Percentiles rank a stretch among this genome's conserved stretches.
Conservation (phyloP, 2,113 vertebrate genomes). For the Artemisiospiza belli region DNA sequence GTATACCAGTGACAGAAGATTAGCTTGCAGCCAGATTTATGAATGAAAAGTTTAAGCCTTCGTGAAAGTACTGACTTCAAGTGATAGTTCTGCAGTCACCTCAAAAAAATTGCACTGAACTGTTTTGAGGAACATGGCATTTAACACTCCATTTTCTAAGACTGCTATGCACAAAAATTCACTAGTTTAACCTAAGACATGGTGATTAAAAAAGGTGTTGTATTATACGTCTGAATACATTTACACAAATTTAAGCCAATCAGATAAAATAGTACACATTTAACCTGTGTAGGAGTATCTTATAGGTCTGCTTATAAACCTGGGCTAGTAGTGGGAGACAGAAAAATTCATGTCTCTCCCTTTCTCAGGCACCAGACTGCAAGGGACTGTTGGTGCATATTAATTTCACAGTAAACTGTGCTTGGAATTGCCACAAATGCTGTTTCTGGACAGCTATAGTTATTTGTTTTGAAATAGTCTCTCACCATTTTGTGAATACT, state of each 20-base stretch:
- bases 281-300: not conserved
- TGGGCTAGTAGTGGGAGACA: not conserved
- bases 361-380: slow-evolving; percentile 32
- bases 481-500: slow-evolving; percentile 23
- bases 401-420: slow-evolving; percentile 38
- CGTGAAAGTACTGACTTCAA: not conserved
- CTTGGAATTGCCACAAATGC: slow-evolving; percentile 50
- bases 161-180: not conserved
- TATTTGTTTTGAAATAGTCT: slow-evolving; percentile 33
- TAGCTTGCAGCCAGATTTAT: slow-evolving; percentile 47
- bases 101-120: not conserved
- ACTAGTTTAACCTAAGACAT: not conserved
- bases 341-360: not conserved
- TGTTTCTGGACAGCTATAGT: slow-evolving; percentile 9
- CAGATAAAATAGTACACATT: not conserved
- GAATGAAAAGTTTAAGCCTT: slow-evolving; percentile 53
- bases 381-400: slow-evolving; percentile 47
- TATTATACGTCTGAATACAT: not conserved
- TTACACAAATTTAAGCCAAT: not conserved
- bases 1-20: slow-evolving; percentile 50
- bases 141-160: not conserved
- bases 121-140: not conserved
- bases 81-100: not conserved
- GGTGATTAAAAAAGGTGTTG: not conserved
- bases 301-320: not conserved